Evolutionary conservation across 2,113 vertebrate genomes (phyloP), one percentile per base, ranked within the genome.

Genomic region (Peromyscus polionotus): DNA sequence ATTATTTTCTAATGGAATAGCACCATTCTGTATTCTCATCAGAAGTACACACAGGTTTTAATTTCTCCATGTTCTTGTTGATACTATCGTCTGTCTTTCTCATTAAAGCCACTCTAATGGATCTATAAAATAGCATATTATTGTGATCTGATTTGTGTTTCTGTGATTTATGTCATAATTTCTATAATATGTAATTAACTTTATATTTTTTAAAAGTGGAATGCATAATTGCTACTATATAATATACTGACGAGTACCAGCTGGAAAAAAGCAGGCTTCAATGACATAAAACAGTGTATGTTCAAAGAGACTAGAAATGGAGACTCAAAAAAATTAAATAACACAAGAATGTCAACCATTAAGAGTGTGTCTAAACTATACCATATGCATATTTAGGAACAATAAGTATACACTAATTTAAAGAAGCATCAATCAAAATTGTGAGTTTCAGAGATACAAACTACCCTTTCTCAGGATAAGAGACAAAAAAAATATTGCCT

Each of bases 191-290:
- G n/a, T 73, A 54, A 77, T 36, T n/a, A 96, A 48, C 11, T 92
- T 86, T 65, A 51, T 61, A 94, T 28, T 36, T 94, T 95, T 96
- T 81, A 61, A 91, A 91, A 95, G 57, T 59, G 3, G 10, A 90
- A 88, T 94, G 10, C 3, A 70, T 91, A 88, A 96, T 79, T 91
- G 33, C 28, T 86, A 92, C 16, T 67, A 94, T 33, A 94, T 63
- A 95, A 91, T 70, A 20, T 95, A 42, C 28, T 92, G 3, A 88
- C 12, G 94, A 70, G 92, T 59, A 73, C 5, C 76, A 28, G 61
- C 70, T 87, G 54, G 42, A 89, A 94, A 80, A 86, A 94, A 75
- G 54, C 76, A 96, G 93, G 65, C 72, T 89, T 95, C 91, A 68
- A 16, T 65, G 36, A 96, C 20, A 93, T 76, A 86, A 97, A 96